Base-by-base conservation (phyloP, 1,140 invertebrate genomes). In the Drosophila insularis region DNA sequence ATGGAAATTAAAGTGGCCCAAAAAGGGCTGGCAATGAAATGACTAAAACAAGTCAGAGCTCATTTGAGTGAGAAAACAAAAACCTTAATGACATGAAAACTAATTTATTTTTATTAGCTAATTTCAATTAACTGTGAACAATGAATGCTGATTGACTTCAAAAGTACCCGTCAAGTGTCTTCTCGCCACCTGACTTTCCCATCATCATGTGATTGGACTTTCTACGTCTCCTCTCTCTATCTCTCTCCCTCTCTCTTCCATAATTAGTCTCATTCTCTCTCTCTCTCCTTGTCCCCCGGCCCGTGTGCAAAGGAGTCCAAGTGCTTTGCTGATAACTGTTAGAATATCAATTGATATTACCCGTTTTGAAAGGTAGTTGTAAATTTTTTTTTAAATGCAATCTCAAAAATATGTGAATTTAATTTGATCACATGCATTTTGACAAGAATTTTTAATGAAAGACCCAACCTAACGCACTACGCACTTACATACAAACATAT, bases 371-470 rank as follows among this genome's bases (percentile, higher is more conserved):
- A 35, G 66, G 21, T 8, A 19, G 43, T 55, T 46, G 60, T 77
- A 77, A 77, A 77, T 77, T 61, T n/a, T 27, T 27, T 27, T 46
- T 14, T 19, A 32, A 76, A 61, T 76, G 72, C 72, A 76, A 39
- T 43, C 56, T 37, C 13, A 1, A 39, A 0, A 39, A 32, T 5
- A 27, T 31, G 60, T 46, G 39, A 55, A 39, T 63, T 35, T 53
- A 56, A 11, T 46, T 40, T 59, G 68, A 58, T 68, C 72, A 67
- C 73, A 63, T 75, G 72, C 64, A 73, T 59, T 27, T 59, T 27
- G 8, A 27, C 35, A 19, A 31, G 21, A 58, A 46, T 62, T 40
- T 31, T 43, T 10, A n/a, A 35, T 17, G 2, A 17, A 56, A 35
- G 43, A 50, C 43, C 2, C 7, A 19, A 11, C 7, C 8, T 21